Base-by-base conservation (phyloP, 2,797 vertebrate genomes). In the Gymnopithys bicolor region DNA sequence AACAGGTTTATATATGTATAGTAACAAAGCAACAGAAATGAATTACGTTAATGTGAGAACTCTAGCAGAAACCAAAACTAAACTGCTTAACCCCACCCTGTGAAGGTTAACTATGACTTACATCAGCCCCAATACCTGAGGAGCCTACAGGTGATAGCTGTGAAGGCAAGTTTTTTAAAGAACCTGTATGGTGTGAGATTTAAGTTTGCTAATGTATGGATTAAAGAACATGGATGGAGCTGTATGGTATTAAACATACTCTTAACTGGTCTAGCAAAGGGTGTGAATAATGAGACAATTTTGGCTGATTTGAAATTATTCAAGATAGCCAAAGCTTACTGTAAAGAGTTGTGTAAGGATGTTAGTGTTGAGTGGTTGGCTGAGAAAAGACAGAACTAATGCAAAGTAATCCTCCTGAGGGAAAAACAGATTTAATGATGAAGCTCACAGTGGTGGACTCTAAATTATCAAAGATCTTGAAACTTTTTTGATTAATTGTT, bases 311-410 rank as follows among this genome's bases (percentile, higher is more conserved):
- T 12, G 21, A 84, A 87, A 90, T 77, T 51, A 60, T 48, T 73
- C 22, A 37, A 69, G 27, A 33, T 77, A 79, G 33, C 24, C 60
- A 74, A 43, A 82, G 21, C 39, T 79, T 84, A 53, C 18, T 52
- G 27, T 51, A 55, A 53, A 60, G 22, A 46, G 6, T 51, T 77
- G 10, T 53, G 43, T 75, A 85, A 87, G 14, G 55, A 84, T 74
- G 89, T 93, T 89, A 82, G 24, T 68, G 22, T 83, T 73, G 43
- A 92, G 51, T 70, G 73, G 23, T 2, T 78, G 73, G 30, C 19
- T 88, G 46, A 88, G 59, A 81, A 87, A 87, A 92, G 51, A 62
- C n/a, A 33, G 70, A 75, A 81, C 83, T 76, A 93, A 94, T 67
- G 32, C 68, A 67, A 90, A 89, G 35, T 74, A 93, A 80, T 53